phyloP scores from a whole-genome alignment of 1,140 invertebrate species.

The Pectinophora gossypiella region DNA sequence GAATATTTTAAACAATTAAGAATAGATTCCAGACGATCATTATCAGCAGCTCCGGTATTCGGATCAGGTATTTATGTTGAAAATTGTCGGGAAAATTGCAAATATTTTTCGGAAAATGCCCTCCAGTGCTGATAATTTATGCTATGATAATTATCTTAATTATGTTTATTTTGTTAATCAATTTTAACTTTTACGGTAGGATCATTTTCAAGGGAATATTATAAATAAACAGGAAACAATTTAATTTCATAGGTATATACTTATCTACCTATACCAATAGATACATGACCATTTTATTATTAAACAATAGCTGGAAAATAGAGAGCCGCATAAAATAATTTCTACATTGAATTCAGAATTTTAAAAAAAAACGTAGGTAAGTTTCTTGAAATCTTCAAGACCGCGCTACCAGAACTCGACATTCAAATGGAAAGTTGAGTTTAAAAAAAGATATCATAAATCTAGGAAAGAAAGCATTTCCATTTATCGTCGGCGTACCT shows the following conservation, averaged over 20 bases:
- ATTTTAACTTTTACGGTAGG: not conserved
- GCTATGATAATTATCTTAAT: not conserved
- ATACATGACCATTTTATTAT: no score
- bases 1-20: not conserved
- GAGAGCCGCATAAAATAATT: no score
- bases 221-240: no score
- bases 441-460: conserved; percentile 39
- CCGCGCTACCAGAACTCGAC: no score
- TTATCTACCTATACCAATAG: no score
- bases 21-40: conserved; percentile 15
- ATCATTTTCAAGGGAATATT: no score
- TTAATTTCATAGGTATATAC: no score
- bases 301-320: no score
- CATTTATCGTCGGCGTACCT: conserved; percentile 62
- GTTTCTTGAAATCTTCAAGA: no score
- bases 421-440: not conserved
- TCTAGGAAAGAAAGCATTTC: conserved; percentile 45
- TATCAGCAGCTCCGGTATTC: conserved; percentile 19
- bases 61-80: conserved; percentile 13
- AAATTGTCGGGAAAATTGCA: conserved; percentile 15
- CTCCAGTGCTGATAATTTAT: not conserved
- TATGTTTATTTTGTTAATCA: not conserved
- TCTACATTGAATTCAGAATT: no score
- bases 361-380: no score
- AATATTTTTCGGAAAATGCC: conserved; percentile 12